Base-by-base conservation (phyloP, 2,113 vertebrate genomes). In the Canis aureus region DNA sequence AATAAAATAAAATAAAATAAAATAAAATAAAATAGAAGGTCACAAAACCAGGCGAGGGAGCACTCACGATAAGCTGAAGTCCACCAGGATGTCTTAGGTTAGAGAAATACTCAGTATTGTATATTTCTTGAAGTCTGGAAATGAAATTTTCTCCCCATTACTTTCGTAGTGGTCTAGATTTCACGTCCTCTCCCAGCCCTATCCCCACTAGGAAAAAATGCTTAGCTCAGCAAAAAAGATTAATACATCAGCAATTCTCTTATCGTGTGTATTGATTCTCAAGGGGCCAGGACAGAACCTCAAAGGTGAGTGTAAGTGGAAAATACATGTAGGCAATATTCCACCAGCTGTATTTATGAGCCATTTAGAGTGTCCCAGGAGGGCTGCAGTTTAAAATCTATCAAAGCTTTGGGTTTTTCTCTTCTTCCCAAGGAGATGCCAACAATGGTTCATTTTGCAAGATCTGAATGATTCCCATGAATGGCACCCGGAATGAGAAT, bases 181-280 rank as follows among this genome's bases (percentile, higher is more conserved):
- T 93, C 29, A 62, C 92, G 69, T 97, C 73, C 76, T 90, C 20
- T 85, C 71, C 64, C 16, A 94, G 51, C 32, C 73, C 0, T 62
- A 85, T 57, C 82, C 81, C 74, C 78, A 74, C 32, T 53, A 85
- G 62, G 38, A 15, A 81, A 96, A 91, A 84, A 35, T 59, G 98
- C 97, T 97, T 93, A 76, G 91, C 49, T 96, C 97, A 96, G 97
- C 97, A 97, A 66, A 92, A 93, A 96, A 96, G 88, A 91, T 79
- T 13, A 88, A 94, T 95, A 92, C 80, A 85, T 95, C 96, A 97
- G 97, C 96, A 87, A 60, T 95, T 97, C 91, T 62, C 91, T 89
- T 98, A 97, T 88, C 94, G 62, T 92, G 38, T 60, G 38, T 93
- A 98, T 97, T 93, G 97, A 97, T 97, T 97, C 97, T 96, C 96